phyloP scores from a whole-genome alignment of 2,888 invertebrate species.

The Andrena hattorfiana region DNA sequence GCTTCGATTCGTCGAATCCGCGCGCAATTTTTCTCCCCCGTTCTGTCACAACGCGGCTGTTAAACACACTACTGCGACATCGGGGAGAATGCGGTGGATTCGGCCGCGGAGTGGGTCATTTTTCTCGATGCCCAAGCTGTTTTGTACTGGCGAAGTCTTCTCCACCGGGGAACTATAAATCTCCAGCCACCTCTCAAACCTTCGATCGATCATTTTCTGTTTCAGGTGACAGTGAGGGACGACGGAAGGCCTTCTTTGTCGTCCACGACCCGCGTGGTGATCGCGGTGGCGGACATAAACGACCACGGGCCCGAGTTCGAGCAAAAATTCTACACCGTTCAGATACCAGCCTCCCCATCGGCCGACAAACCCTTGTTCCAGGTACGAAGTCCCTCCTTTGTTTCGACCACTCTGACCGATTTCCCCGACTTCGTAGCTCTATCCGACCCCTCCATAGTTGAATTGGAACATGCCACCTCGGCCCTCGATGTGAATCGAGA shows the following conservation, averaged over 20 bases:
- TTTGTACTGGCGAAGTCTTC: neutral
- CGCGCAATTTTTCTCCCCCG: neutral
- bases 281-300: constrained; percentile 93
- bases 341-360: constrained; percentile 88
- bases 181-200: neutral
- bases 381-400: constrained; percentile 83
- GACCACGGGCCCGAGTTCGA: constrained; percentile 95
- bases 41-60: neutral
- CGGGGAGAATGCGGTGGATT: neutral
- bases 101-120: neutral
- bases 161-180: neutral
- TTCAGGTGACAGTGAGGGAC: constrained; percentile 91
- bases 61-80: neutral
- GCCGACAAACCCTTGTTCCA: constrained; percentile 87
- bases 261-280: constrained; percentile 92
- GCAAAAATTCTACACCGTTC: constrained; percentile 92
- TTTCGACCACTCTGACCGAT: neutral
- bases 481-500: constrained; percentile 39
- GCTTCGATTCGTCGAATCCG: neutral
- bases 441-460: constrained; percentile 40
- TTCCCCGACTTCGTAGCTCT: constrained; percentile 34
- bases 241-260: constrained; percentile 90
- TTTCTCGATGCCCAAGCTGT: constrained; percentile 6
- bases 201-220: constrained; percentile 33
- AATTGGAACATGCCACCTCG: constrained; percentile 52